Conservation (phyloP, 2,888 invertebrate genomes). For the Dryocosmus kuriphilus region DNA sequence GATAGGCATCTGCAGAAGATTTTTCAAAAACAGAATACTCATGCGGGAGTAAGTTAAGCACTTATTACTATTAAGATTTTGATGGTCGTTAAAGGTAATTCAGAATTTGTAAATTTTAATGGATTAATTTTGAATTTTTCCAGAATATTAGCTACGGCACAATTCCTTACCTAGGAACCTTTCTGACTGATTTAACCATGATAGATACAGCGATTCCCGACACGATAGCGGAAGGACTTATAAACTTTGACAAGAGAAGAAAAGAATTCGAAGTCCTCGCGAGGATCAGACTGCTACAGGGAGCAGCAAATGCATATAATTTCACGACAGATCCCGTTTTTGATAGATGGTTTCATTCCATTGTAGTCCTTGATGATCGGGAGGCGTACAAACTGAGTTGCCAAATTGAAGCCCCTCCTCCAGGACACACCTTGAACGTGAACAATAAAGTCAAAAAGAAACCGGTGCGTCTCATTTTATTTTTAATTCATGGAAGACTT, state of each 20-base stretch:
- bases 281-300: constrained; percentile 96
- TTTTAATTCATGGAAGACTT: background rate
- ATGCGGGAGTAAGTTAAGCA: constrained; percentile 77
- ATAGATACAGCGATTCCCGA: constrained; percentile 98
- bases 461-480: constrained; percentile 62
- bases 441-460: constrained; percentile 72
- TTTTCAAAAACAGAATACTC: constrained; percentile 85
- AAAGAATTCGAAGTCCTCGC: constrained; percentile 99
- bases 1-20: constrained; percentile 92
- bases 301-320: constrained; percentile 96
- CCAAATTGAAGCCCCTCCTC: constrained; percentile 87
- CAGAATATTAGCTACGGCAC: constrained; percentile 93
- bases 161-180: constrained; percentile 98
- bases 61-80: background rate
- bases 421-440: constrained; percentile 69
- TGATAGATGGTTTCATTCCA: constrained; percentile 96
- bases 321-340: constrained; percentile 92
- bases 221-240: constrained; percentile 88
- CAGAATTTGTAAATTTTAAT: background rate
- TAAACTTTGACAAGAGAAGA: constrained; percentile 98
- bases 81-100: background rate
- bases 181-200: constrained; percentile 98
- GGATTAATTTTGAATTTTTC: constrained; percentile 15
- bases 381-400: constrained; percentile 95
- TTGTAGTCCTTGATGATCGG: constrained; percentile 93